phyloP scores from a whole-genome alignment of 2,113 vertebrate species.

The Brachirus orientalis region DNA sequence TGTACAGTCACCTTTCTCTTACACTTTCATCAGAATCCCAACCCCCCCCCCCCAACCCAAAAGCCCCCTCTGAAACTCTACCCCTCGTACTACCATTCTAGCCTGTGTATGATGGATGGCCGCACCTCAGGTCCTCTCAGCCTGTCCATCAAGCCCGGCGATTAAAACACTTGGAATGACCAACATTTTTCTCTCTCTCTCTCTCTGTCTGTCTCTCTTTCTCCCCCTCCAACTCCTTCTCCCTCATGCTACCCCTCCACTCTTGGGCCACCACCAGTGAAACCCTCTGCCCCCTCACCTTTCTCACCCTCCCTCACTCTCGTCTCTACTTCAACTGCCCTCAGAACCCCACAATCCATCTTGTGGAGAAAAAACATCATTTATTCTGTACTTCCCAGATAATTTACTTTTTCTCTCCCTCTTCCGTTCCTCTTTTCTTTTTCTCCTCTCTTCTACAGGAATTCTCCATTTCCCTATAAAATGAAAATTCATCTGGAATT shows the following conservation, averaged over 20 bases:
- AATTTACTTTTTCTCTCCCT: slow-evolving; percentile 97
- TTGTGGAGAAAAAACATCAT: slow-evolving; percentile 98
- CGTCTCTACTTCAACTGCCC: slow-evolving; percentile 75
- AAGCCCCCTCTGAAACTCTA: slow-evolving; percentile 86
- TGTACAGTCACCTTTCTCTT: slow-evolving; percentile 86
- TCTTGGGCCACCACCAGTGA: slow-evolving; percentile 65
- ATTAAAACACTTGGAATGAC: slow-evolving; percentile 89
- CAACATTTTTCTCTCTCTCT: slow-evolving; percentile 74
- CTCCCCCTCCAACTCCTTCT: slow-evolving; percentile 44
- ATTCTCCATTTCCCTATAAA: slow-evolving; percentile 99
- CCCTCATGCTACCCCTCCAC: slow-evolving; percentile 63
- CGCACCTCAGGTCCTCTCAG: slow-evolving; percentile 86
- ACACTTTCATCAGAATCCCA: slow-evolving; percentile 93
- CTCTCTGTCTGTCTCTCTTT: slow-evolving; percentile 24
- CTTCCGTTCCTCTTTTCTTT: slow-evolving; percentile 82
- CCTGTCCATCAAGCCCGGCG: slow-evolving; percentile 91
- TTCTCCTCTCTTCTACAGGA: slow-evolving; percentile 91
- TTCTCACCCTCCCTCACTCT: slow-evolving; percentile 65
- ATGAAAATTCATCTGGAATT: slow-evolving; percentile 99
- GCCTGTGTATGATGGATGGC: slow-evolving; percentile 91
- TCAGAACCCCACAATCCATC: slow-evolving; percentile 97
- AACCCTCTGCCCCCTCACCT: slow-evolving; percentile 75
- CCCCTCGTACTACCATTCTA: slow-evolving; percentile 81
- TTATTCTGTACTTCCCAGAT: slow-evolving; percentile 99
- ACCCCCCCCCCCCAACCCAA: slow-evolving; percentile 84